Base-by-base conservation (phyloP, 2,797 vertebrate genomes). In the Enteromius unitaeniatus region DNA sequence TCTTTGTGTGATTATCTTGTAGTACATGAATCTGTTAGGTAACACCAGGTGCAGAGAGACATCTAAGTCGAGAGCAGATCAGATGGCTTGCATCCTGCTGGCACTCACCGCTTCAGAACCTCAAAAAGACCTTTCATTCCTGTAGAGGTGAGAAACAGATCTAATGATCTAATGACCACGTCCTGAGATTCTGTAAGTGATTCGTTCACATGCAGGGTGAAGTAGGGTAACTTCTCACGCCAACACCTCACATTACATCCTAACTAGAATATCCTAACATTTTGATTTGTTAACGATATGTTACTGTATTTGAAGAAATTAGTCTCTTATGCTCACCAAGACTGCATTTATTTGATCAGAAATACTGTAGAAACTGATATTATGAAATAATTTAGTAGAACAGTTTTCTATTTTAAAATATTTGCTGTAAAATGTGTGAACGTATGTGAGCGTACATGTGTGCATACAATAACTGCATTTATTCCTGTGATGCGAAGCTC, bases 21-120 rank as follows among this genome's bases (percentile, higher is more conserved):
- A 45, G 67, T 45, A 8, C n/a, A 19, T 28, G 3, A 47, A 72
- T 72, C 42, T 31, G 17, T 31, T 51, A 17, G 47, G 70, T 51
- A 73, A 51, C 15, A 2, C 70, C 34, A n/a, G 17, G 47, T 34
- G 26, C 47, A 53, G 28, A 53, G 70, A 51, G 47, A 74, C 70
- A 74, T 51, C 47, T 2, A 34, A 74, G 70, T 74, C 21, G 9
- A 51, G 26, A 19, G 26, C 70, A 73, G 47, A 73, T 73, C 70
- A 73, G 45, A 73, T 51, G 45, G 45, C 69, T 49, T 2, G 23
- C 15, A 31, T 72, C 69, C 69, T 49, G 45, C 69, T 72, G 69
- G 69, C 69, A 72, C 15, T 26, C 45, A 31, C 15, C 10, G 45
- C 28, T 47, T 73, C 45, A 73, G 45, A 73, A 73, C 45, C 69